These are phyloP conservation scores for Dasyurus viverrinus DNA, from an alignment of 2,113 vertebrate species.

Conservation along the genomic window DNA sequence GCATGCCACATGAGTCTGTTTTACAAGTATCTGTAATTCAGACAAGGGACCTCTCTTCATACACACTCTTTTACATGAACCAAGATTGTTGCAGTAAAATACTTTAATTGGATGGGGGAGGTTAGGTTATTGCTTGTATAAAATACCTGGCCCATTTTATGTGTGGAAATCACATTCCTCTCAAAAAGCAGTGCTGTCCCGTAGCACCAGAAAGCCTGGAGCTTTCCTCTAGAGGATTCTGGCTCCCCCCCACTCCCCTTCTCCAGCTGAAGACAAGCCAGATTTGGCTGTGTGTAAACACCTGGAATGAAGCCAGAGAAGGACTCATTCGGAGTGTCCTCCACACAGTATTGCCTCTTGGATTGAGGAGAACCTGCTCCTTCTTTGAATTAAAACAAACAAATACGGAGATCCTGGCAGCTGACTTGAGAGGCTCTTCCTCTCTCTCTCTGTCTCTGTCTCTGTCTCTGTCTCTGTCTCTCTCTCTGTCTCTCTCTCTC, in stretches of 20 bases:
- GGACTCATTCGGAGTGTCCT: slow-evolving; percentile 82
- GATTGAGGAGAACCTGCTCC: slow-evolving; percentile 81
- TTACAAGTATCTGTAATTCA: slow-evolving; percentile 71
- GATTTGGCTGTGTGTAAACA: slow-evolving; percentile 87
- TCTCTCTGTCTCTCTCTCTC: slow-evolving; percentile 36
- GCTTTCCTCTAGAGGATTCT: slow-evolving; percentile 72
- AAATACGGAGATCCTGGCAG: slow-evolving; percentile 77
- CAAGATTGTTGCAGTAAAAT: slow-evolving; percentile 83
- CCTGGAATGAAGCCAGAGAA: slow-evolving; percentile 84
- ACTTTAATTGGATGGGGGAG: slow-evolving; percentile 82
- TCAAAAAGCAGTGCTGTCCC: slow-evolving; percentile 79
- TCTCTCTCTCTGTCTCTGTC: slow-evolving; percentile 33
- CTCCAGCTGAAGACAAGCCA: slow-evolving; percentile 83
- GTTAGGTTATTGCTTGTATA: slow-evolving; percentile 82
- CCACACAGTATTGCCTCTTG: slow-evolving; percentile 77
- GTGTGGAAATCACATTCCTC: slow-evolving; percentile 84
- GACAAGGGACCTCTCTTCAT: slow-evolving; percentile 59
- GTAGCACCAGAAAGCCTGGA: slow-evolving; percentile 69
- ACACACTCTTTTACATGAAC: slow-evolving; percentile 66
- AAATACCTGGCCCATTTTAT: slow-evolving; percentile 86
- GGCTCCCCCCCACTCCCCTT: slow-evolving; percentile 43
- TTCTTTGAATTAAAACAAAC: slow-evolving; percentile 83
- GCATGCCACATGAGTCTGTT: slow-evolving; percentile 16
- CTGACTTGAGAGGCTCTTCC: slow-evolving; percentile 76
- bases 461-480: not conserved